Evolutionary conservation across 2,797 vertebrate genomes (phyloP), one percentile per base, ranked within the genome.

Genomic region (Parambassis ranga): DNA sequence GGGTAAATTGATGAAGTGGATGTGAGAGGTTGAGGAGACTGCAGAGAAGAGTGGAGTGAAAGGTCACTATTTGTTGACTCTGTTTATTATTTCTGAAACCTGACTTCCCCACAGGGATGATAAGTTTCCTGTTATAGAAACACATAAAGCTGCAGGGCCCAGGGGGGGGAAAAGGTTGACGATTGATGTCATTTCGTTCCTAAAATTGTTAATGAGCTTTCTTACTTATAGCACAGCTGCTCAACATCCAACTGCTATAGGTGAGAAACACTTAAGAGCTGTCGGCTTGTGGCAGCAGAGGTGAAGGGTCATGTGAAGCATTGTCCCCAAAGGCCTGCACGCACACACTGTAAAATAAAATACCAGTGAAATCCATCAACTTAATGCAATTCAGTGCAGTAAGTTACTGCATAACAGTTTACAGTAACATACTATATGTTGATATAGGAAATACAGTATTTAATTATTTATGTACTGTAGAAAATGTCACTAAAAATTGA

Each of bases 221-320:
- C 1, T 9, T 4, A 27, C 10, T 28, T 24, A 2, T 10, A 37
- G 37, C 26, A 28, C 39, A 10, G 37, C 43, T 30, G 56, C 24
- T 39, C 14, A 38, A 35, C 13, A 4, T 55, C 20, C 33, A 51
- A 4, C 23, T 46, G 60, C 16, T 49, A 47, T 14, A 69, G 67
- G 77, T 82, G 73, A 33, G 46, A 65, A 53, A 42, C 18, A 27
- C 6, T 19, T 44, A 63, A 64, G 62, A 47, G 35, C 5, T 4
- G 32, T 36, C 10, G 16, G 51, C 24, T 53, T 37, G 47, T 67
- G 58, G 27, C 68, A 43, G 53, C 48, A 31, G 16, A 5, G 58
- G 13, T 28, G 56, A 59, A 70, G 73, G 77, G 63, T 75, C 66
- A 64, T 70, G 72, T 76, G 80, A 84, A 75, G 67, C 51, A 42